These are phyloP conservation scores for Selene dorsalis DNA, from an alignment of 2,797 vertebrate species.

Conservation along the genomic window DNA sequence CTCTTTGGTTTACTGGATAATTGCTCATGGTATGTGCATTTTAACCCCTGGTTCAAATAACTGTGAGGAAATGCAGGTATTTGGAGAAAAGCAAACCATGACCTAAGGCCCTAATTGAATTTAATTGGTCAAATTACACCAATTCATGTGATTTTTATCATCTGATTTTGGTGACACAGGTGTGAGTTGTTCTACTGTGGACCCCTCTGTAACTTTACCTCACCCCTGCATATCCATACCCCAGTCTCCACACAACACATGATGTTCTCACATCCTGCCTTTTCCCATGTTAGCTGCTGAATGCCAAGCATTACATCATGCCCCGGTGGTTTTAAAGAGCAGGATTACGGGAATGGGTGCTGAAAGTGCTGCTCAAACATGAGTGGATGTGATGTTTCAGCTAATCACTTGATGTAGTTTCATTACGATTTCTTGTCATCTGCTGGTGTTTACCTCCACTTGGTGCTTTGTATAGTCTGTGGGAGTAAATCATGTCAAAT, in stretches of 20 bases:
- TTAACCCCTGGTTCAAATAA: not conserved
- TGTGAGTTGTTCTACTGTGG: not conserved
- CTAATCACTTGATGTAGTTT: constrained; percentile 21
- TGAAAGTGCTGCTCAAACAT: constrained; percentile 43
- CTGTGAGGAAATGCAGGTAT: not conserved
- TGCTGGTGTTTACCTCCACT: constrained; percentile 7
- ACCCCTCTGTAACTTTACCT: constrained; percentile 21
- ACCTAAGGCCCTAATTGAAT: not conserved
- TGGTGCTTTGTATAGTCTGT: constrained; percentile 1
- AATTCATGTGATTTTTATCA: not conserved
- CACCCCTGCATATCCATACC: not conserved
- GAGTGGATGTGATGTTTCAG: constrained; percentile 9
- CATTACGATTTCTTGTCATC: not conserved
- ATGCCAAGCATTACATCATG: constrained; percentile 75
- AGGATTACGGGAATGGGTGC: constrained; percentile 53
- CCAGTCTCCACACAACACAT: constrained; percentile 26
- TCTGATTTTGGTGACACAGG: not conserved
- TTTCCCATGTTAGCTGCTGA: constrained; percentile 50
- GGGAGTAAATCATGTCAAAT: constrained; percentile 39
- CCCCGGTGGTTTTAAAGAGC: constrained; percentile 55
- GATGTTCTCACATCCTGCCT: constrained; percentile 49
- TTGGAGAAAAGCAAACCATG: not conserved
- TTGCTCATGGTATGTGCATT: constrained; percentile 91
- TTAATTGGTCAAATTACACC: not conserved
- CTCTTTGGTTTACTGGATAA: constrained; percentile 94